Base-by-base conservation (phyloP, 1,140 invertebrate genomes). In the Sitodiplosis mosellana region DNA sequence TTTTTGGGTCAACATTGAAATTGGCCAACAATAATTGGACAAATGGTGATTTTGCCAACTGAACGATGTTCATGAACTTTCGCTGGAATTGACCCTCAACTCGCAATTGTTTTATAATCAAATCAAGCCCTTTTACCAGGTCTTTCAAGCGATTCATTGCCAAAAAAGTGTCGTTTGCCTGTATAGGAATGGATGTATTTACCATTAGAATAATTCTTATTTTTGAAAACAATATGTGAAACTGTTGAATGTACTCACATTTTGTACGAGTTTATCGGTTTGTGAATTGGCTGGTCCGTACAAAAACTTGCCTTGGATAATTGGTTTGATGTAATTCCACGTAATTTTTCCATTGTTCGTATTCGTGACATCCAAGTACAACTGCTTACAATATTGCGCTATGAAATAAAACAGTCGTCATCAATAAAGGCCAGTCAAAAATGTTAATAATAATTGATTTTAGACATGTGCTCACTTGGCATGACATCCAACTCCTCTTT, bases 261-360 rank as follows among this genome's bases (percentile, higher is more conserved):
- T 54, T 38, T 63, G 55, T 53, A 79, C 71, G 36, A 80, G 71
- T 18, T 61, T 63, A 11, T 63, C 52, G 2, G 74, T 69, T 1
- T 59, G 52, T 0, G 58, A 61, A 5, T 61, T 70, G 7, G 65
- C 53, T 0, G 77, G 77, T 0, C 73, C 71, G 52, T 77, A 78
- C 1, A 80, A 56, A 34, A 80, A 76, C 45, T 68, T 71, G 5
- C 77, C 77, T 52, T 76, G 70, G 22, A 80, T 59, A 11, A 79
- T 61, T 0, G 77, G 77, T 52, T 79, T 79, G 5, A 77, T 65
- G 49, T 74, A 75, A 10, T 71, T 75, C 77, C 77, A 79, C 17
- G 78, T 63, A 14, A 80, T 74, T 54, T 79, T 79, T 1, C 77
- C 77, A 12, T 70, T 74, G 11, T 68, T 68, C 53, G 76, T 70